These are phyloP conservation scores for Xiphophorus birchmanni DNA, from an alignment of 2,797 vertebrate species.

Conservation along the genomic window DNA sequence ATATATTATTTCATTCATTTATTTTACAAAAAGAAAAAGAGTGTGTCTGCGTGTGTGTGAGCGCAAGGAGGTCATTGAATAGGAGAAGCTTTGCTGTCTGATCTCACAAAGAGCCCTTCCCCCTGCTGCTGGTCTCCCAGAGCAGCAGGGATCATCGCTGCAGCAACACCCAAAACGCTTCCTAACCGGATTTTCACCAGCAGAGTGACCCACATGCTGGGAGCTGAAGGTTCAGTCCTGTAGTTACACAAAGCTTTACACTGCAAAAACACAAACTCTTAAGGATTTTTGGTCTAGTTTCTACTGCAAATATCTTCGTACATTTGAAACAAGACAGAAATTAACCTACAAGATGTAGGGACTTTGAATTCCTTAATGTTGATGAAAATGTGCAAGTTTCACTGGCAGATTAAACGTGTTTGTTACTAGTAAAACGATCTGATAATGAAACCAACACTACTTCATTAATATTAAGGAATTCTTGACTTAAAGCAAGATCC, in stretches of 20 bases:
- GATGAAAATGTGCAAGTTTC: too few relatives aligned
- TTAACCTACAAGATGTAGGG: too few relatives aligned
- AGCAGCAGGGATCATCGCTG: not conserved
- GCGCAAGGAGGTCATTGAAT: constrained; percentile 54
- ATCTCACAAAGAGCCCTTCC: constrained; percentile 52
- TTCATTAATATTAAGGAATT: too few relatives aligned
- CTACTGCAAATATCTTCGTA: too few relatives aligned
- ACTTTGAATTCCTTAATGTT: too few relatives aligned
- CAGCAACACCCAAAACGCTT: not conserved
- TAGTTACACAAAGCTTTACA: not conserved
- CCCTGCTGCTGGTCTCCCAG: constrained; percentile 28
- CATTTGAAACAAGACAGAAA: too few relatives aligned
- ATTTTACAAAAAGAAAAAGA: constrained; percentile 76
- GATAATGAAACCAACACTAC: too few relatives aligned
- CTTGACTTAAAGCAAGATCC: too few relatives aligned
- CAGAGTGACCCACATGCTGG: constrained; percentile 24
- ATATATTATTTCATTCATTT: constrained; percentile 84
- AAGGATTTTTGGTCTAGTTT: too few relatives aligned
- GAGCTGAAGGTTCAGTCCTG: not conserved
- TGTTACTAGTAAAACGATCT: too few relatives aligned
- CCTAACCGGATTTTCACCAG: constrained; percentile 15
- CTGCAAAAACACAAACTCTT: too few relatives aligned
- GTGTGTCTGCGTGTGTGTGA: constrained; percentile 18
- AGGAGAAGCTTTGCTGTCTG: constrained; percentile 31
- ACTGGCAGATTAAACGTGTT: too few relatives aligned